Conservation (phyloP, 1,140 invertebrate genomes). For the Camponotus vicinus region DNA sequence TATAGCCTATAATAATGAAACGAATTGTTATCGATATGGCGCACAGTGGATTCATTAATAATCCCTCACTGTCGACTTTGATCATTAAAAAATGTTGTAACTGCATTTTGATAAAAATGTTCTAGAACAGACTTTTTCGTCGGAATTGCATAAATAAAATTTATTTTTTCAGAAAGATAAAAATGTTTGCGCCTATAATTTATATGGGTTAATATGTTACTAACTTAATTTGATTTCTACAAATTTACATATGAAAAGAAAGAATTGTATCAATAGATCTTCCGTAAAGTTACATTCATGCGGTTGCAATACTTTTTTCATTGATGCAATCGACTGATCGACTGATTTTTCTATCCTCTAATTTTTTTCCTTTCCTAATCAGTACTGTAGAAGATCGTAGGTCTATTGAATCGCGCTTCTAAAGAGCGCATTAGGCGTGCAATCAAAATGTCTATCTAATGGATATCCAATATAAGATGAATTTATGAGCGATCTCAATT, state of each 20-base stretch:
- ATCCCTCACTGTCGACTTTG: not conserved
- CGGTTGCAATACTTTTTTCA: not conserved
- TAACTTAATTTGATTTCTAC: not conserved
- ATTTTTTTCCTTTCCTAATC: not conserved
- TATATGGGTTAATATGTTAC: not conserved
- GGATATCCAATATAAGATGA: conserved; percentile 17
- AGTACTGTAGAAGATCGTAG: not conserved
- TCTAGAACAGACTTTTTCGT: not conserved
- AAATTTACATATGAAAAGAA: not conserved
- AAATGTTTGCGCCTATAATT: not conserved
- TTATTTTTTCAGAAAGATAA: too few relatives aligned
- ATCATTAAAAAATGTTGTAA: conserved; percentile 13
- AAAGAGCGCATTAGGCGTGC: not conserved
- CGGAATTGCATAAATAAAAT: not conserved
- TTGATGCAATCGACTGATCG: not conserved
- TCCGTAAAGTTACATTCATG: not conserved
- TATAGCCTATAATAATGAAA: conserved; percentile 77
- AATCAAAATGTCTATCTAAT: not conserved
- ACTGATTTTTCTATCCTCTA: not conserved
- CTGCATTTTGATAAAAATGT: not conserved
- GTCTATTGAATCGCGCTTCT: not conserved
- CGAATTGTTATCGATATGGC: conserved; percentile 73
- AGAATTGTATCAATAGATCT: not conserved
- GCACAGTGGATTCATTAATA: not conserved
- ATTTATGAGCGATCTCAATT: conserved; percentile 14